These are phyloP conservation scores for Presbytis comata DNA, from an alignment of 2,797 vertebrate species.

Conservation along the genomic window DNA sequence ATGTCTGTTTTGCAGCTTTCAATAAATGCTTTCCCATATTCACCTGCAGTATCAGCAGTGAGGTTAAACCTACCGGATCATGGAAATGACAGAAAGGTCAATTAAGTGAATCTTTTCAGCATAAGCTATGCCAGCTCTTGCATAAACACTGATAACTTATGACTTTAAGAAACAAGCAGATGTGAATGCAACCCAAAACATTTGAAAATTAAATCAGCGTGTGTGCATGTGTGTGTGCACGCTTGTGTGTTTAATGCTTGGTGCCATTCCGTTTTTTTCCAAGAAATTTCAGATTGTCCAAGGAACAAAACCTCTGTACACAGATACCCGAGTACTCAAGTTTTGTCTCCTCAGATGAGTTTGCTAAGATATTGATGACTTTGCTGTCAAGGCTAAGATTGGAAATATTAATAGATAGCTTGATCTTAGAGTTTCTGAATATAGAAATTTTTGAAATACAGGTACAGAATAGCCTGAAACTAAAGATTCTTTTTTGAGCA, in stretches of 20 bases:
- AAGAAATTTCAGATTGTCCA: not conserved
- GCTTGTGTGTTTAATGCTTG: not conserved
- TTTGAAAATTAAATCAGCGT: not conserved
- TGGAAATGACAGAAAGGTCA: conserved; percentile 57
- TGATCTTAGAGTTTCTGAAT: not conserved
- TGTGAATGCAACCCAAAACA: not conserved
- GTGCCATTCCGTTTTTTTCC: not conserved
- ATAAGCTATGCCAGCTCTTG: not conserved
- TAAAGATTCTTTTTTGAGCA: not conserved
- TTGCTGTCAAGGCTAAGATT: not conserved
- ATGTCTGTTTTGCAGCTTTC: conserved; percentile 54
- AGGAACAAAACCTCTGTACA: not conserved
- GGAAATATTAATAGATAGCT: not conserved
- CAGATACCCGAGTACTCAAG: not conserved
- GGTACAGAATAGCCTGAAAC: not conserved
- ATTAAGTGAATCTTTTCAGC: conserved; percentile 21
- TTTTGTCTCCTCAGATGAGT: not conserved
- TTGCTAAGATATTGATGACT: not conserved
- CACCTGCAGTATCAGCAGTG: conserved; percentile 58
- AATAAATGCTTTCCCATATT: conserved; percentile 66
- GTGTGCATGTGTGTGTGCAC: not conserved
- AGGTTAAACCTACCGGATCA: conserved; percentile 46
- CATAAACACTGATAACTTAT: conserved; percentile 26
- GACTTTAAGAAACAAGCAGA: conserved; percentile 23
- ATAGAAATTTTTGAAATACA: not conserved